phyloP scores from a whole-genome alignment of 2,113 vertebrate genomes.

The Enhydra lutris region DNA sequence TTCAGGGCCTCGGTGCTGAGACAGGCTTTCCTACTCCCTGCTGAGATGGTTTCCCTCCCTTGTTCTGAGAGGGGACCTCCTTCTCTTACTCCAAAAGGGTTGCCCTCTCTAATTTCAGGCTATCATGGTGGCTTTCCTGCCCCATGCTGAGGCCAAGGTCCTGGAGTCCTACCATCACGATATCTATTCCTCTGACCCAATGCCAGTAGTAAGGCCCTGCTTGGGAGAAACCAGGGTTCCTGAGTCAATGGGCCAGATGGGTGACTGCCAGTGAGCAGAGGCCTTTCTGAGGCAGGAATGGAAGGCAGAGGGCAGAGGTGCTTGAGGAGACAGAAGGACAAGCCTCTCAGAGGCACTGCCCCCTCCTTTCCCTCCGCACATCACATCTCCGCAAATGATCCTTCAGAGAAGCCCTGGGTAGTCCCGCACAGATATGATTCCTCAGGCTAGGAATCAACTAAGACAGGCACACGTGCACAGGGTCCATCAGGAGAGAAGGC shows the following conservation, averaged over 20 bases:
- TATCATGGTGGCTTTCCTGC: too few relatives aligned
- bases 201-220: not conserved
- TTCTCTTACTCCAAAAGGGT: not conserved
- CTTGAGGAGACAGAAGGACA: not conserved
- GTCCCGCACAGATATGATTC: not conserved
- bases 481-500: not conserved
- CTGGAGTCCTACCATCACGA: not conserved
- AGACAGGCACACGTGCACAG: not conserved
- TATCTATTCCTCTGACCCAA: not conserved
- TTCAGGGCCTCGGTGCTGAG: slow-evolving; percentile 59
- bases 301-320: not conserved
- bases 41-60: not conserved
- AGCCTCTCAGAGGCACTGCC: not conserved
- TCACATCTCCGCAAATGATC: not conserved
- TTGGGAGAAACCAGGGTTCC: not conserved
- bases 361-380: not conserved
- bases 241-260: not conserved
- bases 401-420: not conserved
- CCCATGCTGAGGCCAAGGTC: too few relatives aligned
- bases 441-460: not conserved
- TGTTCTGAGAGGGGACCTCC: not conserved
- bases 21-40: slow-evolving; percentile 81
- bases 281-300: not conserved
- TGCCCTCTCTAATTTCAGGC: not conserved
- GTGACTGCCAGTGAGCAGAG: not conserved